A percentile compares a stretch with the other conserved stretches of the same genome.
These are phyloP conservation scores for Drosophila tsacasi DNA, from an alignment of 1,140 invertebrate genomes.

Conservation along the genomic window DNA sequence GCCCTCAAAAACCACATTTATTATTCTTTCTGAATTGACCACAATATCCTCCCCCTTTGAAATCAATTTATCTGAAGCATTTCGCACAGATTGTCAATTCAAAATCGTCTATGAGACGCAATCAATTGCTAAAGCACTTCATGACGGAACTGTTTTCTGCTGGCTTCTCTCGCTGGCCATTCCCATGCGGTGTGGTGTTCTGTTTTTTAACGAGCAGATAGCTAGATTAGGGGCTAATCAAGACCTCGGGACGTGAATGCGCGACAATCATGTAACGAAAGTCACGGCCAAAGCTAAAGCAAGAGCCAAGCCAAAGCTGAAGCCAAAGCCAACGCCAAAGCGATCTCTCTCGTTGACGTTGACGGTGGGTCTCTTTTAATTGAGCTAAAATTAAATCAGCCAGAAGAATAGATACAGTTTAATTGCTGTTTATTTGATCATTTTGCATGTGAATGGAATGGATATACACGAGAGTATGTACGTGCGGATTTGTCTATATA, in stretches of 20 bases:
- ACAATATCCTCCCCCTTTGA: neutral
- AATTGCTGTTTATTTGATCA: slow-evolving; percentile 61
- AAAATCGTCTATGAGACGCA: slow-evolving; percentile 24
- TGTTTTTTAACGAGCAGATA: slow-evolving; percentile 32
- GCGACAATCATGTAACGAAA: slow-evolving; percentile 57
- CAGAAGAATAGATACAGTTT: slow-evolving; percentile 78
- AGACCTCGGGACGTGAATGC: slow-evolving; percentile 35
- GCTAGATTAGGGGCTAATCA: slow-evolving; percentile 51
- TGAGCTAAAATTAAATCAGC: slow-evolving; percentile 81
- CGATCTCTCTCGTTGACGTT: slow-evolving; percentile 19
- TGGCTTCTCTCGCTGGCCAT: slow-evolving; percentile 3
- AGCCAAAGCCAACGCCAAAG: slow-evolving; percentile 16
- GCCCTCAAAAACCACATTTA: neutral
- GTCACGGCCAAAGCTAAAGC: slow-evolving; percentile 53
- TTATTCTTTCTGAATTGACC: too few species aligned
- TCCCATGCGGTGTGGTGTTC: slow-evolving; percentile 20
- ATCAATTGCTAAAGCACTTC: slow-evolving; percentile 41
- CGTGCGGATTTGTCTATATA: slow-evolving; percentile 27
- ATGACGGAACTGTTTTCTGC: slow-evolving; percentile 43
- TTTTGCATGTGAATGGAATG: slow-evolving; percentile 54
- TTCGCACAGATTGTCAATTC: slow-evolving; percentile 13
- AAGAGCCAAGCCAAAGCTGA: slow-evolving; percentile 20
- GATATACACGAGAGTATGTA: slow-evolving; percentile 19
- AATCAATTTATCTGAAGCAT: slow-evolving; percentile 4
- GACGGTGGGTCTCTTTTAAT: slow-evolving; percentile 74